Conservation (phyloP, 37 sponge, comb jelly and placozoan genomes). For the Eunapius fragilis region DNA sequence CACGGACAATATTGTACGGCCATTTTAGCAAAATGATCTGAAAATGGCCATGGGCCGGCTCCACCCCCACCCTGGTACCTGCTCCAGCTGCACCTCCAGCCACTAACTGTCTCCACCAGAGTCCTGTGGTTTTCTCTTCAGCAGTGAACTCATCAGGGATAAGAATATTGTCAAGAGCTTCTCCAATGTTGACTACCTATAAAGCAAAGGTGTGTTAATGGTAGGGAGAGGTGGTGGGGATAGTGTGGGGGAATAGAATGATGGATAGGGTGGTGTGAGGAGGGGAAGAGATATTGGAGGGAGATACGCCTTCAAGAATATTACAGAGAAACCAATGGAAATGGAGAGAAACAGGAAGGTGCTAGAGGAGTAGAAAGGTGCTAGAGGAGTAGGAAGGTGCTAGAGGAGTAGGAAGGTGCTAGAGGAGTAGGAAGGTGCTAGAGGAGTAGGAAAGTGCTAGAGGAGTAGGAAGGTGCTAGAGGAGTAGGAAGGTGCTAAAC, state of each 20-base stretch:
- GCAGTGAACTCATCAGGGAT: constrained; percentile 85
- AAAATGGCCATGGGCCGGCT: not conserved
- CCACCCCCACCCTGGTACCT: constrained; percentile 33
- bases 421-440: too few species aligned
- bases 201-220: not conserved
- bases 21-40: too few species aligned
- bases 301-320: not conserved
- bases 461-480: too few species aligned
- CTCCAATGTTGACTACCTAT: constrained; percentile 70
- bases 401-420: too few species aligned
- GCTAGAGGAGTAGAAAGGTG: too few species aligned
- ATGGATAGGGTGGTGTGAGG: not conserved
- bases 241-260: not conserved
- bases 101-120: constrained; percentile 96
- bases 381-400: too few species aligned
- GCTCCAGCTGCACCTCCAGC: constrained; percentile 94
- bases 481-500: too few species aligned
- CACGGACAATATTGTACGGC: too few species aligned
- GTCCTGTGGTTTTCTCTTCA: constrained; percentile 73
- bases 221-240: not conserved
- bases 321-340: not conserved
- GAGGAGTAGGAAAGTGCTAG: too few species aligned
- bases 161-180: constrained; percentile 49
- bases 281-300: not conserved
- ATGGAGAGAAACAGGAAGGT: not conserved